These are phyloP conservation scores for Pantherophis vulpinus DNA, from an alignment of 2,797 vertebrate genomes.

Conservation along the genomic window DNA sequence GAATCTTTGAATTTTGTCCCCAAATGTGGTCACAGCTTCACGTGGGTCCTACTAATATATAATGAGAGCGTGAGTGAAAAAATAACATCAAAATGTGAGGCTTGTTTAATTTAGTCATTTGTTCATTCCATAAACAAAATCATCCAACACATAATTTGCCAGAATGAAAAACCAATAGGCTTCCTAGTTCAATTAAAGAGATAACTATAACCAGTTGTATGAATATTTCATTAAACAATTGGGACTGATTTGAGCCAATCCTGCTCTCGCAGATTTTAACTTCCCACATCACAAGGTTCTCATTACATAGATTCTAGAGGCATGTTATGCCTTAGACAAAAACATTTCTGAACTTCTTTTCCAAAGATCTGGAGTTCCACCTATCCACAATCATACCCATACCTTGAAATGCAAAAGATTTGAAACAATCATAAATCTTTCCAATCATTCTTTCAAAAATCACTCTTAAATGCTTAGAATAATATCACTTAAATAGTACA, in stretches of 20 bases:
- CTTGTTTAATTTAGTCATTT: background rate
- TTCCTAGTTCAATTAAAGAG: background rate
- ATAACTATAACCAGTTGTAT: background rate
- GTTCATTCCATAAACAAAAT: background rate
- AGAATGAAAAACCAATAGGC: background rate
- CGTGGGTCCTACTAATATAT: background rate
- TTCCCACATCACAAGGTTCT: background rate
- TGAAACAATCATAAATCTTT: background rate
- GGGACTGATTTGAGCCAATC: background rate
- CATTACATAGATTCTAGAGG: background rate
- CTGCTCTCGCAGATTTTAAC: background rate
- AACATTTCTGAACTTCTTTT: background rate
- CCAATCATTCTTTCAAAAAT: background rate
- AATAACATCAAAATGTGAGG: background rate
- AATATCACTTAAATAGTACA: background rate
- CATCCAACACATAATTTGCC: conserved; percentile 6
- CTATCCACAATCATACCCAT: background rate
- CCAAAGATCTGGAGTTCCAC: background rate
- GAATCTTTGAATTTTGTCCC: background rate
- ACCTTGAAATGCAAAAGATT: background rate
- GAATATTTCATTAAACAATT: background rate
- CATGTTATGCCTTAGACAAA: too few relatives aligned
- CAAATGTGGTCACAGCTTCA: background rate
- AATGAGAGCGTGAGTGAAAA: background rate
- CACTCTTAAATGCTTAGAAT: background rate